Conservation (phyloP, 2,797 vertebrate species). For the Melanotaenia trifasciata region DNA sequence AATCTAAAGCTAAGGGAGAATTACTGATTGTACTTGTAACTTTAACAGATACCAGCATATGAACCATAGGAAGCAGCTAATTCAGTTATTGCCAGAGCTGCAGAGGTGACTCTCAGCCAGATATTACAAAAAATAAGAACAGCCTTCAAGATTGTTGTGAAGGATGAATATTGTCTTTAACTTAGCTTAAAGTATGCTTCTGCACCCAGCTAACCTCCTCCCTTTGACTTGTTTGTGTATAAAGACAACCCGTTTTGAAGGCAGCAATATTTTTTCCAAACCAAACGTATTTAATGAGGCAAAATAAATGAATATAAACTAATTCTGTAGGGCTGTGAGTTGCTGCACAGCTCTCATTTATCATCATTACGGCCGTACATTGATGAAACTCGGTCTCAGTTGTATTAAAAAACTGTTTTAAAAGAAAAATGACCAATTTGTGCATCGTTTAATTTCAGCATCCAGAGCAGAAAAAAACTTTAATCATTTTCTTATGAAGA, state of each 20-base stretch:
- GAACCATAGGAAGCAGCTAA: not conserved
- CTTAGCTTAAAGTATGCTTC: not conserved
- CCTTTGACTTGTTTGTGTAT: not conserved
- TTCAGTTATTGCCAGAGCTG: not conserved
- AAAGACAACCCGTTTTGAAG: not conserved
- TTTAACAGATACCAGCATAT: not conserved
- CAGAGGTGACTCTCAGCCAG: not conserved
- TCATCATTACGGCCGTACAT: conserved; percentile 6
- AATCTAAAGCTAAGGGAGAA: conserved; percentile 7
- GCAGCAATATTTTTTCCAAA: conserved; percentile 9
- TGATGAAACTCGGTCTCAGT: conserved; percentile 7
- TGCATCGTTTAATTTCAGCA: not conserved
- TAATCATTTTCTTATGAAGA: not conserved
- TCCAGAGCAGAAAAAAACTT: not conserved
- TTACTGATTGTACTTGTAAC: not conserved
- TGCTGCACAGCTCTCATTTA: not conserved
- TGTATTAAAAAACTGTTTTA: not conserved
- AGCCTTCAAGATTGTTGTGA: not conserved
- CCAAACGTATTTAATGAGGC: conserved; percentile 16
- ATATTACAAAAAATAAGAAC: not conserved
- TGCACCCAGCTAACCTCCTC: not conserved
- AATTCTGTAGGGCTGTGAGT: not conserved
- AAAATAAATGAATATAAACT: conserved; percentile 19
- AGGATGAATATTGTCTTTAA: not conserved
- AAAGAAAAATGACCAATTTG: not conserved